Evolutionary conservation across 2,888 invertebrate species (phyloP).

Genomic region (Acanthacorydalis orientalis): DNA sequence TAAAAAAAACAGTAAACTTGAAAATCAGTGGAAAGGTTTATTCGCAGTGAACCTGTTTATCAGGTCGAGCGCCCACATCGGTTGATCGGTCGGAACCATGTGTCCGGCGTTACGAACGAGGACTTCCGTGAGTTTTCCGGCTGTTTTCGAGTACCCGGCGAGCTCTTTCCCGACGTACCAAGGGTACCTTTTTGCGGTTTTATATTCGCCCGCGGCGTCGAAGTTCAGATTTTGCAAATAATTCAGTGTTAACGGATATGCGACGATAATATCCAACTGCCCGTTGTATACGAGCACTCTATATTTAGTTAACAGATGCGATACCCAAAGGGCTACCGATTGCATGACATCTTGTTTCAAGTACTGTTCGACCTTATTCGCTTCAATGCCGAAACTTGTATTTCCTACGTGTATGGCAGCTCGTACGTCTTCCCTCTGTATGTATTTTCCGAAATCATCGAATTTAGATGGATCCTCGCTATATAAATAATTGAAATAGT

Average conservation of each 20-base stretch:
- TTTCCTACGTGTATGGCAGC: slow-evolving; percentile 75
- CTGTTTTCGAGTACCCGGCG: slow-evolving; percentile 60
- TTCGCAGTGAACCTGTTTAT: slow-evolving; percentile 43
- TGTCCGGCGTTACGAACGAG: slow-evolving; percentile 67
- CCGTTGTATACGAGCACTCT: slow-evolving; percentile 73
- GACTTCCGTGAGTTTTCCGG: slow-evolving; percentile 54
- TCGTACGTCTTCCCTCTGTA: slow-evolving; percentile 44
- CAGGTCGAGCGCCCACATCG: slow-evolving; percentile 57
- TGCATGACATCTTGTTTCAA: slow-evolving; percentile 66
- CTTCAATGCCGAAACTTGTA: slow-evolving; percentile 45
- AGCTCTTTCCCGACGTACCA: slow-evolving; percentile 54
- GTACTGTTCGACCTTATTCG: slow-evolving; percentile 46
- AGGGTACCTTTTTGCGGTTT: slow-evolving; percentile 41
- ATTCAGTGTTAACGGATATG: slow-evolving; percentile 69
- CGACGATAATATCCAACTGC: slow-evolving; percentile 80
- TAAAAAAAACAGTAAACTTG: too few species aligned
- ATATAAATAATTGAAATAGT: slow-evolving; percentile 57
- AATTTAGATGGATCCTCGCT: slow-evolving; percentile 36
- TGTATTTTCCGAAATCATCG: slow-evolving; percentile 39
- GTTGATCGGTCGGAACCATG: slow-evolving; percentile 67
- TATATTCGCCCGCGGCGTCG: slow-evolving; percentile 45
- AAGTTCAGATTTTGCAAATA: slow-evolving; percentile 59
- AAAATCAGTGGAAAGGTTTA: neutral
- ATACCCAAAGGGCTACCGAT: slow-evolving; percentile 55
- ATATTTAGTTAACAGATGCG: slow-evolving; percentile 48